A percentile compares a stretch with the other conserved stretches of the same genome.
phyloP scores from a whole-genome alignment of 2,113 vertebrate species.

The Peromyscus leucopus region DNA sequence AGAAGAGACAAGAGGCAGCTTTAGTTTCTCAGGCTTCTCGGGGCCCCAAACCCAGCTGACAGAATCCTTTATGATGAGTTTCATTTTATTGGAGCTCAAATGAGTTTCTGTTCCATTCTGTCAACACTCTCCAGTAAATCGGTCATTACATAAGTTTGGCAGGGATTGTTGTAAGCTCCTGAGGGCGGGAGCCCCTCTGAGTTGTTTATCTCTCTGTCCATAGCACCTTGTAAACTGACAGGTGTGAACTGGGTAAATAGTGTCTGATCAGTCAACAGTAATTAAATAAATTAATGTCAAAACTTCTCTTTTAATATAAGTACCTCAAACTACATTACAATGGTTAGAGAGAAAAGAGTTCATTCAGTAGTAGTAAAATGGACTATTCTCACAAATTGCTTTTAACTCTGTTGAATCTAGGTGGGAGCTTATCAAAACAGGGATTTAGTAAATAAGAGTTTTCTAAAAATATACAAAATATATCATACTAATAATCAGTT shows the following conservation, averaged over 20 bases:
- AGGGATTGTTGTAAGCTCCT: not conserved
- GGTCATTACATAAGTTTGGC: not conserved
- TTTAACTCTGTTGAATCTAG: conserved; percentile 20
- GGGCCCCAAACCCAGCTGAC: not conserved
- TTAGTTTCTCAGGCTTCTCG: not conserved
- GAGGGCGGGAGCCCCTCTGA: not conserved
- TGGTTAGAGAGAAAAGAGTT: not conserved
- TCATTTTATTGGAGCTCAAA: not conserved
- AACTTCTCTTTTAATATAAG: conserved; percentile 11
- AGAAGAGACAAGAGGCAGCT: not conserved
- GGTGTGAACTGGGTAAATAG: not conserved
- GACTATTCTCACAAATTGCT: not conserved
- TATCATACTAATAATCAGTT: not conserved
- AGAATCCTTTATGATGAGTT: not conserved
- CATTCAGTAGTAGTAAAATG: not conserved
- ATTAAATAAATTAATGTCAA: not conserved
- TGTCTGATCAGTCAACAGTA: not conserved
- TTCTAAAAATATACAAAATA: conserved; percentile 1
- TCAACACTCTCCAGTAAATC: not conserved
- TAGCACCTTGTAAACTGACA: not conserved
- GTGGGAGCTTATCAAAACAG: conserved; percentile 50
- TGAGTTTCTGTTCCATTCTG: not conserved
- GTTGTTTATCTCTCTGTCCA: fast-evolving
- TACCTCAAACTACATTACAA: not conserved
- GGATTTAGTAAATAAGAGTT: not conserved